Base-by-base conservation (phyloP, 2,888 invertebrate species). In the Agonum fuliginosum region DNA sequence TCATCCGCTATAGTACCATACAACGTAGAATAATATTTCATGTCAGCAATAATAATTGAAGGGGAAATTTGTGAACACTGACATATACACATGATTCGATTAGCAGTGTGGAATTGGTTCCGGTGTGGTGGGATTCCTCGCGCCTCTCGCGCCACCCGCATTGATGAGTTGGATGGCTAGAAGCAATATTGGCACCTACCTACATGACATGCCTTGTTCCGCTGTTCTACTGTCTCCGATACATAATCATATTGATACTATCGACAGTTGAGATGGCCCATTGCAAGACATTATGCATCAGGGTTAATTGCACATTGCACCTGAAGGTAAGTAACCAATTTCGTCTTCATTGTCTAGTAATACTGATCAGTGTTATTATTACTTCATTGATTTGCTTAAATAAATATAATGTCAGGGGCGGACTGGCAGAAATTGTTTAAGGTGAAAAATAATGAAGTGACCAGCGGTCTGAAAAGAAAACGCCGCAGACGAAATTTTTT, bases 11-110 rank as follows among this genome's bases (percentile, higher is more conserved):
- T n/a, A n/a, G n/a, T n/a, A n/a, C n/a, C n/a, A n/a, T n/a, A n/a
- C n/a, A n/a, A n/a, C 43, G n/a, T 48, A 17, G 41, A 65, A 65
- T 65, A 65, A 75, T 75, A 75, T 65, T 46, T 65, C 17, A 75
- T 65, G 48, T 43, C 74, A 62, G 65, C 46, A 30, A 27, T 65
- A 65, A 65, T 75, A 75, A 75, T 65, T 46, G 74, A 62, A 65
- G 74, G 14, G 58, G 46, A 75, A 75, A 75, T 62, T 75, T 58
- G 74, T 43, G 74, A 75, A 62, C 65, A 75, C 24, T 58, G 73
- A 58, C 73, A 51, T 71, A 71, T 54, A 48, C 71, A 71, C 48
- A 73, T 73, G 51, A 73, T 73, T 73, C 58, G 73, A 73, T 73
- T 73, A 73, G 73, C 73, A 10, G 37, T 34, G 30, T 22, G 30